Evolutionary conservation across 92 coral and sea anemone genomes (phyloP), one percentile per base, ranked within the genome.

Genomic region (Anthopleura xanthogrammica): DNA sequence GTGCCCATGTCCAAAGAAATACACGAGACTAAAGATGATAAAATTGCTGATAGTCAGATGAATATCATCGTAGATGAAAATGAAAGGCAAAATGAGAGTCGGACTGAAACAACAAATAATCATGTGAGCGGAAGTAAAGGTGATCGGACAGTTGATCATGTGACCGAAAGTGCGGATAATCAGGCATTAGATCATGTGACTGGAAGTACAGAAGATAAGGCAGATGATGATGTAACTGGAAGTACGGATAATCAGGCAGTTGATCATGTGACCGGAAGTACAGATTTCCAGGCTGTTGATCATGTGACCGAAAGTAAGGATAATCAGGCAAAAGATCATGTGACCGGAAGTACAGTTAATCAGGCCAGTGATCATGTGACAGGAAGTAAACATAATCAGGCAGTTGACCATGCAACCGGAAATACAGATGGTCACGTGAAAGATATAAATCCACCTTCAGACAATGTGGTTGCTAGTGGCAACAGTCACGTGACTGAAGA

Each of bases 401-500:
- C 77, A 29, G 48, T 24, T 74, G 17, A 46, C 10, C 46, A 74
- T 40, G 50, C 39, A 52, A 29, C 52, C n/a, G 16, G 5, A 20
- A 40, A 42, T 74, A 46, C 36, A 29, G 48, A 8, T 74, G n/a
- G 52, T 41, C n/a, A 16, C 50, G 48, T 2, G 13, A 12, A 8
- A 2, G 16, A 20, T 58, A 58, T 16, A 9, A 17, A 58, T n/a
- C 24, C 70, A 20, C 23, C 70, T 4, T 62, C 29, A 62, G 19
- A 12, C 42, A 29, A 29, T 14, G 74, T 23, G 42, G 74, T 68
- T 23, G 42, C 74, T 13, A 68, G 17, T 68, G 42, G 74, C 74
- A 36, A 68, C 74, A 68, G 5, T 68, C 43, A 68, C 41, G 43
- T 68, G 74, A 68, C 46, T 52, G 65, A 77, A 52, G 60, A 77